A percentile compares a stretch with the other conserved stretches of the same genome.
These are phyloP conservation scores for Thaumetopoea pityocampa DNA, from an alignment of 1,140 invertebrate genomes.

Conservation along the genomic window DNA sequence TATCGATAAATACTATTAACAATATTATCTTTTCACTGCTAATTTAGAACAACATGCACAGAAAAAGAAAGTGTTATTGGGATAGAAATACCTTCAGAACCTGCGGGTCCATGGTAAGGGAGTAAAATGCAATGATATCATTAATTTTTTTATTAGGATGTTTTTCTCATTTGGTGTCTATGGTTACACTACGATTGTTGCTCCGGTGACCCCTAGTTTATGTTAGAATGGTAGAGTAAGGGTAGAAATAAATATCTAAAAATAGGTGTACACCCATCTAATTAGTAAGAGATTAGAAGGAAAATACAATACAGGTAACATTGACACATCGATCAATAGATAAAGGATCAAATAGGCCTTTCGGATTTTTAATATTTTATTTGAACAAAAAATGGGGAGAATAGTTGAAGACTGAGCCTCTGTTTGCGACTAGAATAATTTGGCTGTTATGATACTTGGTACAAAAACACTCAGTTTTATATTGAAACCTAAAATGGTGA, in stretches of 20 bases:
- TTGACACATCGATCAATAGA: conserved; percentile 58
- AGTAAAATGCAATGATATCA: conserved; percentile 71
- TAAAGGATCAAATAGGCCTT: conserved; percentile 32
- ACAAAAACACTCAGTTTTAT: no score
- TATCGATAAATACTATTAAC: neutral
- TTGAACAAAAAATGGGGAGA: conserved; percentile 33
- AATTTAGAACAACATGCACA: conserved; percentile 53
- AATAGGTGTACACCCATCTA: conserved; percentile 43
- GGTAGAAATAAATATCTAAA: conserved; percentile 44
- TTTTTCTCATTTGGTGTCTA: conserved; percentile 35
- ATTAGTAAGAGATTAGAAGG: conserved; percentile 46
- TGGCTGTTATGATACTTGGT: no score
- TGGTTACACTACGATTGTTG: conserved; percentile 43
- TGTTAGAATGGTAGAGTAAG: conserved; percentile 34
- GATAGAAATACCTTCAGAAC: conserved; percentile 84
- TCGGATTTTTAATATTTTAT: conserved; percentile 19
- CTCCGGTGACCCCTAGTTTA: conserved; percentile 61
- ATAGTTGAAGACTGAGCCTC: neutral
- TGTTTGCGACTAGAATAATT: no score
- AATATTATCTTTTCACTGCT: conserved; percentile 26
- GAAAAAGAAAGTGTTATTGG: conserved; percentile 66
- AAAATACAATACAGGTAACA: conserved; percentile 55
- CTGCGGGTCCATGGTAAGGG: conserved; percentile 77
- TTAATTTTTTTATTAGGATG: conserved; percentile 70
- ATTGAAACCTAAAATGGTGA: conserved; percentile 15